Percentiles rank a stretch among this genome's conserved stretches.
These are phyloP conservation scores for Callipepla squamata DNA, from an alignment of 2,113 vertebrate species.

Conservation along the genomic window DNA sequence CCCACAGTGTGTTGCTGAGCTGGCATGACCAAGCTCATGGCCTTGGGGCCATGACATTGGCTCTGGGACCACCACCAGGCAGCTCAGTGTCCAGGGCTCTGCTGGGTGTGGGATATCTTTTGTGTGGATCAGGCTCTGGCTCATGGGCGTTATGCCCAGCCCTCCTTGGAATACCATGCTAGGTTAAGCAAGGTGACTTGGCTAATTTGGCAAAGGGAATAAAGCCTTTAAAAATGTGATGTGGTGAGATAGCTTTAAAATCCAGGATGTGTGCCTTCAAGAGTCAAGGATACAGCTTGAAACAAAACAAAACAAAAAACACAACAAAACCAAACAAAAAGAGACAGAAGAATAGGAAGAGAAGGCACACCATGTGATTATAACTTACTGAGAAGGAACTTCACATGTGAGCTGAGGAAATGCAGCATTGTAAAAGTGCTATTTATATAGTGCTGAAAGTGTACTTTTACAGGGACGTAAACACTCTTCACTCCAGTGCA, in stretches of 20 bases:
- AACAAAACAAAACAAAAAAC: background rate
- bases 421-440: background rate
- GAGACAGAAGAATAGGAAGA: background rate
- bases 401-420: background rate
- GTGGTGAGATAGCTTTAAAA: background rate
- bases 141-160: background rate
- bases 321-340: background rate
- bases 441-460: background rate
- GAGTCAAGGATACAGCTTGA: background rate
- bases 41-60: background rate
- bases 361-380: background rate
- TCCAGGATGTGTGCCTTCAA: background rate
- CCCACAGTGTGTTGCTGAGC: background rate
- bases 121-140: background rate
- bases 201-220: background rate
- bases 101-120: background rate
- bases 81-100: background rate
- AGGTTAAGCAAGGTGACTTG: background rate
- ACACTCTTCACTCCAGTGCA: background rate
- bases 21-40: background rate
- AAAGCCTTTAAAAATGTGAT: background rate
- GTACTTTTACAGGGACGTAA: background rate
- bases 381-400: background rate
- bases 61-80: background rate
- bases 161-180: rapidly evolving